Evolutionary conservation across 2,113 vertebrate genomes (phyloP), one percentile per base, ranked within the genome.

Genomic region (Semnopithecus entellus): DNA sequence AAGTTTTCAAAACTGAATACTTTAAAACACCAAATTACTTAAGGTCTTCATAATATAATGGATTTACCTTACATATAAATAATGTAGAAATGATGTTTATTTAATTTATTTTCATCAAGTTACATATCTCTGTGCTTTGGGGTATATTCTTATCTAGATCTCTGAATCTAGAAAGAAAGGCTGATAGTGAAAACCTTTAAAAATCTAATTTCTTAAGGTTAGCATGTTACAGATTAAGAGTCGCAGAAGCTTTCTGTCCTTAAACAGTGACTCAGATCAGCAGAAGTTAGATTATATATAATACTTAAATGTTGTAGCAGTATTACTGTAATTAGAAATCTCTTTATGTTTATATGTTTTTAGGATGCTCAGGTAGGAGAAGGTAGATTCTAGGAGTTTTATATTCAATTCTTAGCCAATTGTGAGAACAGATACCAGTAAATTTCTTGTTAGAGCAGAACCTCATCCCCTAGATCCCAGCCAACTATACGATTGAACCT

Each of bases 111-210:
- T 88, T 89, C 16, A 68, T 73, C n/a, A 35, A n/a, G 50, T 93
- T 89, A 66, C 88, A 18, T 89, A 66, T 52, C 79, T 93, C 13
- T 95, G 9, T 32, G 9, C 20, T 86, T 73, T 87, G 73, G 76
- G 8, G 79, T 91, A 48, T 91, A n/a, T 91, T 84, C 73, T 94
- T 87, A 38, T 82, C 1, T 9, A 90, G 45, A 85, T 22, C 38
- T 95, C 50, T 66, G 68, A 82, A 90, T 87, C 80, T 83, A 8
- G 30, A 94, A 94, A 88, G 68, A 91, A 90, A 83, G 13, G 55
- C 10, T 50, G 52, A 61, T 6, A 75, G 16, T 52, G 18, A 61
- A 68, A 89, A 89, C 66, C 52, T 50, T 68, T 3, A 68, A 30
- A 88, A 64, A 61, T 91, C 64, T 10, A 76, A 64, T 73, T 95